Evolutionary conservation across 2,113 vertebrate genomes (phyloP).

Genomic region (Loxodonta africana): DNA sequence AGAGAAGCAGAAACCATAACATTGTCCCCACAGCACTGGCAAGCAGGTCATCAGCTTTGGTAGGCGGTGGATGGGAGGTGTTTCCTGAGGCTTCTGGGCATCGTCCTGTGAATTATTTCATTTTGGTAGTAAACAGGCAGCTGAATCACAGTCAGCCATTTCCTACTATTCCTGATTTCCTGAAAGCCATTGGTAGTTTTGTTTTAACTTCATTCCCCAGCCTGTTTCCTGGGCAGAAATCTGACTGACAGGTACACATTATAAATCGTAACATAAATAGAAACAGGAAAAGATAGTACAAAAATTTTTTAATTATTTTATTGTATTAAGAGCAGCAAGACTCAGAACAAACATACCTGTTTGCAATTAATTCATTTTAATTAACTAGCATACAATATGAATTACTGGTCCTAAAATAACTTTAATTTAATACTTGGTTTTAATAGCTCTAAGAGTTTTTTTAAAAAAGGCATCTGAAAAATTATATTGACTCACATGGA

Average conservation of each 20-base stretch:
- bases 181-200: constrained; percentile 9
- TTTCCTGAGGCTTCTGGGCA: background rate
- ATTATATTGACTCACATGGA: background rate
- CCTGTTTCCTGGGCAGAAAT: constrained; percentile 25
- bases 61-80: background rate
- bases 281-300: background rate
- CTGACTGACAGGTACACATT: background rate
- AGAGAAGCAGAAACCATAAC: background rate
- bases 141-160: constrained; percentile 36
- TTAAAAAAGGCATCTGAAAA: background rate
- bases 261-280: background rate
- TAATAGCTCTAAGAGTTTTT: background rate
- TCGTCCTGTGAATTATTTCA: constrained; percentile 30
- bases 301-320: background rate
- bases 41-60: background rate
- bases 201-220: background rate
- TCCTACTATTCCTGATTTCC: constrained; percentile 39
- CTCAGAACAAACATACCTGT: constrained; percentile 16
- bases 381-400: constrained; percentile 28
- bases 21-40: background rate
- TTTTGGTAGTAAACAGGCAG: background rate
- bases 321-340: background rate
- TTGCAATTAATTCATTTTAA: background rate
- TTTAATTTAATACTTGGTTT: constrained; percentile 54
- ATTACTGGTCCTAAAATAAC: background rate